A percentile compares a stretch with the other conserved stretches of the same genome.
These are phyloP conservation scores for Neelides sp. DNA, from an alignment of 1,140 invertebrate species.

Conservation along the genomic window DNA sequence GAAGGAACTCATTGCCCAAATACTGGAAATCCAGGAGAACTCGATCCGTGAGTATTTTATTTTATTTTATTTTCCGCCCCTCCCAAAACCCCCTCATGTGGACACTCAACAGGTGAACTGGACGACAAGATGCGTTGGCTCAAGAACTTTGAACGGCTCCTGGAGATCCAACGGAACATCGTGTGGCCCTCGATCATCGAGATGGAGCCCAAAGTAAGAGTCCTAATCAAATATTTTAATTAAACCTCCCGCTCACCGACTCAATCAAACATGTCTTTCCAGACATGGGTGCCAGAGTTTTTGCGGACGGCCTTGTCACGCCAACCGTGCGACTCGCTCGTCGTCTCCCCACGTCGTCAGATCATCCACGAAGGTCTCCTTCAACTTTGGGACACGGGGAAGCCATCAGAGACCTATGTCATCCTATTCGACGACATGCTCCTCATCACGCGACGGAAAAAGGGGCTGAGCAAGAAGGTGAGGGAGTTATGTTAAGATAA, in stretches of 20 bases:
- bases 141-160: constrained; percentile 55
- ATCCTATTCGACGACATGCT: constrained; percentile 60
- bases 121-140: constrained; percentile 62
- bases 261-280: background rate
- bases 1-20: constrained; percentile 42
- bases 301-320: constrained; percentile 40
- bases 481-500: too few species aligned
- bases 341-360: constrained; percentile 49
- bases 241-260: background rate
- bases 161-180: constrained; percentile 54
- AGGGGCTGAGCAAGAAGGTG: constrained; percentile 46
- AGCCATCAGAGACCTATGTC: constrained; percentile 47
- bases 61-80: background rate
- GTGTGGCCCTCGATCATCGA: constrained; percentile 54
- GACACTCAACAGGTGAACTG: constrained; percentile 43
- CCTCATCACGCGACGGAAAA: constrained; percentile 52
- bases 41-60: constrained; percentile 41
- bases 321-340: constrained; percentile 55
- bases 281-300: constrained; percentile 49
- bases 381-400: constrained; percentile 45
- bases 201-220: constrained; percentile 44
- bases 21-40: constrained; percentile 49
- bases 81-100: background rate
- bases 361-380: constrained; percentile 51
- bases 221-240: background rate